These are phyloP conservation scores for Halyomorpha halys DNA, from an alignment of 1,140 invertebrate genomes.

Conservation along the genomic window DNA sequence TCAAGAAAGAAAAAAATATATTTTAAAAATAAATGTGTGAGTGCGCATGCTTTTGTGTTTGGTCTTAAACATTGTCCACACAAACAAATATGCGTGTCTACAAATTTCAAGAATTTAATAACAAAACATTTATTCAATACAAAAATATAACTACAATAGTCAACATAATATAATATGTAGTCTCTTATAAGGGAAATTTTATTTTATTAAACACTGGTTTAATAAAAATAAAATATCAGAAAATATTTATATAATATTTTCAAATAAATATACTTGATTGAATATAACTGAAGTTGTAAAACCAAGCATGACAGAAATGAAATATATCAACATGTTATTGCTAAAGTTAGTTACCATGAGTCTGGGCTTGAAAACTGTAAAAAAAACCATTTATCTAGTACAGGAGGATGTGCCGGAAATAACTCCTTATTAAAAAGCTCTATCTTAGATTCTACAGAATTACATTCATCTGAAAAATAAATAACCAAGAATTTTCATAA, in stretches of 20 bases:
- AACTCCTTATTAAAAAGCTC: constrained; percentile 60
- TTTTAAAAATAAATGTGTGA: no score
- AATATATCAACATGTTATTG: background rate
- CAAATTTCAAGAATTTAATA: no score
- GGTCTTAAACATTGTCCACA: no score
- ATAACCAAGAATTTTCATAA: background rate
- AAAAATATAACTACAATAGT: no score
- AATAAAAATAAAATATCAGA: no score
- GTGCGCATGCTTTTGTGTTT: no score
- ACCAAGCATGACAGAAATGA: background rate
- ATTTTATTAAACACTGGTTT: background rate
- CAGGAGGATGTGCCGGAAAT: constrained; percentile 64
- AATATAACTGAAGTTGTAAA: background rate
- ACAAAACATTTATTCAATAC: no score
- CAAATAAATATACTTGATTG: background rate
- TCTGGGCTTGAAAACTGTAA: constrained; percentile 80
- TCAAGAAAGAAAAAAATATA: no score
- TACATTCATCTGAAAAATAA: constrained; percentile 39
- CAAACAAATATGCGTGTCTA: no score
- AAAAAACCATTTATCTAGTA: constrained; percentile 86
- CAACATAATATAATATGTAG: no score
- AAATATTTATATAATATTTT: background rate
- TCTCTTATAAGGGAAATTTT: no score
- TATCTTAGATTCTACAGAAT: constrained; percentile 57
- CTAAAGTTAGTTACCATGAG: constrained; percentile 52